A percentile compares a stretch with the other conserved stretches of the same genome.
phyloP scores from a whole-genome alignment of 2,888 invertebrate species.

The Therioaphis trifolii region DNA sequence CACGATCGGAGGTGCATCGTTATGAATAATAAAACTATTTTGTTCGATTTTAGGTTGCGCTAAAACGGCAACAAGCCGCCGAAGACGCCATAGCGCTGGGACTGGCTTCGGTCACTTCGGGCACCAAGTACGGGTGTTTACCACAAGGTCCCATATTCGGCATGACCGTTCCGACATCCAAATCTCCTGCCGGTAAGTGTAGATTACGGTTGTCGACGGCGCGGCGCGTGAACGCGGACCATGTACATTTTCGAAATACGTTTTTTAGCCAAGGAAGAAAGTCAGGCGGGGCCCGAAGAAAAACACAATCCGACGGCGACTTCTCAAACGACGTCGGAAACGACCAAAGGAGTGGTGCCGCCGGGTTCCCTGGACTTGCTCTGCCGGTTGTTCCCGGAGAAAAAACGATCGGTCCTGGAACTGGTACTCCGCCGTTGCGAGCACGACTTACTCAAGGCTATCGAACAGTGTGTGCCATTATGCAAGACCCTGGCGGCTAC shows the following conservation, averaged over 20 bases:
- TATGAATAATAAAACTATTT: neutral
- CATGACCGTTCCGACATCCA: conserved; percentile 74
- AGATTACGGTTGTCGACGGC: neutral
- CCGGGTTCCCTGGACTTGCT: conserved; percentile 81
- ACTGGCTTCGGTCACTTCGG: conserved; percentile 85
- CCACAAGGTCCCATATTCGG: conserved; percentile 94
- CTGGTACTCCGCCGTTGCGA: conserved; percentile 92
- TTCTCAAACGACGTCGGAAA: conserved; percentile 20
- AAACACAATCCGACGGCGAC: conserved; percentile 5
- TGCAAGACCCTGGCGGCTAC: conserved; percentile 33
- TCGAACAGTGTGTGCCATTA: conserved; percentile 79
- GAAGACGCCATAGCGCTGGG: conserved; percentile 96
- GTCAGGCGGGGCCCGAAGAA: conserved; percentile 58
- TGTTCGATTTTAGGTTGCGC: conserved; percentile 78
- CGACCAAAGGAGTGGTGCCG: conserved; percentile 67
- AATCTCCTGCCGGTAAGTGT: conserved; percentile 36
- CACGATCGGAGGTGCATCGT: too few relatives aligned
- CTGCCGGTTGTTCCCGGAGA: conserved; percentile 87
- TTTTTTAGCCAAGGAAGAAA: conserved; percentile 49
- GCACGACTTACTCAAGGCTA: conserved; percentile 89
- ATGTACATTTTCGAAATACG: neutral
- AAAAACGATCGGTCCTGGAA: conserved; percentile 88
- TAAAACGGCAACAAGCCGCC: conserved; percentile 96
- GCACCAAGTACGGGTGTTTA: conserved; percentile 78
- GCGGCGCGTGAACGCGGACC: neutral